phyloP scores from a whole-genome alignment of 2,888 invertebrate species.

The Polydrusus cervinus region DNA sequence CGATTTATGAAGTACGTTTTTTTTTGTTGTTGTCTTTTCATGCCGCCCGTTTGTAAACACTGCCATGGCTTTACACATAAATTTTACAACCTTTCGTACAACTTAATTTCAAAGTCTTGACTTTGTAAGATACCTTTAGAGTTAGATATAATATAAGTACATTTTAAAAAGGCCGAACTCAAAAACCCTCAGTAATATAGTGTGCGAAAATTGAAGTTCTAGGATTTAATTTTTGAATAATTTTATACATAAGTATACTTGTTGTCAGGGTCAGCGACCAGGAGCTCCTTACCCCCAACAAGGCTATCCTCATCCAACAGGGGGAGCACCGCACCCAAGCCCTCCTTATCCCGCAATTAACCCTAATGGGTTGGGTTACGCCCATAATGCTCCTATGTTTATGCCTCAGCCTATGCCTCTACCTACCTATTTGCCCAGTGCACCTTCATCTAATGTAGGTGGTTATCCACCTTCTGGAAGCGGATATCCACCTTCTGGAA shows the following conservation, averaged over 20 bases:
- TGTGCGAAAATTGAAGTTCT: too few species aligned
- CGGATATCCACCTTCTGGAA: slow-evolving; percentile 54
- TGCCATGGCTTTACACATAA: too few species aligned
- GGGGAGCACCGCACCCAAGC: slow-evolving; percentile 65
- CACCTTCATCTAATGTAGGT: slow-evolving; percentile 67
- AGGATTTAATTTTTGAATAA: too few species aligned
- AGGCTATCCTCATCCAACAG: slow-evolving; percentile 59
- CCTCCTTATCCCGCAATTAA: slow-evolving; percentile 63
- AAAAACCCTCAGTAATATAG: too few species aligned
- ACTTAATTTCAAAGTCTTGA: too few species aligned
- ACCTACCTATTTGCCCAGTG: slow-evolving; percentile 60
- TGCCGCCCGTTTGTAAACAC: too few species aligned
- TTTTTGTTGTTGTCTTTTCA: too few species aligned
- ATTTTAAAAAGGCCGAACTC: too few species aligned
- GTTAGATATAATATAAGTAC: too few species aligned
- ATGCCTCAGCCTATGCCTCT: slow-evolving; percentile 73
- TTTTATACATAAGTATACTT: not conserved
- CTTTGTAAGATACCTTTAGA: too few species aligned
- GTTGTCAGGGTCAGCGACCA: slow-evolving; percentile 60
- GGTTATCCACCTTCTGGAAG: slow-evolving; percentile 54
- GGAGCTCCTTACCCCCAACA: slow-evolving; percentile 62
- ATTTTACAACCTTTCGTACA: too few species aligned
- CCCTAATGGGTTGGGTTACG: slow-evolving; percentile 73
- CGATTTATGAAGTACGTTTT: too few species aligned
- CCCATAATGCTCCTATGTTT: slow-evolving; percentile 68